Evolutionary conservation across 2,113 vertebrate species (phyloP), one percentile per base, ranked within the genome.

Genomic region (Sclerurus mexicanus): DNA sequence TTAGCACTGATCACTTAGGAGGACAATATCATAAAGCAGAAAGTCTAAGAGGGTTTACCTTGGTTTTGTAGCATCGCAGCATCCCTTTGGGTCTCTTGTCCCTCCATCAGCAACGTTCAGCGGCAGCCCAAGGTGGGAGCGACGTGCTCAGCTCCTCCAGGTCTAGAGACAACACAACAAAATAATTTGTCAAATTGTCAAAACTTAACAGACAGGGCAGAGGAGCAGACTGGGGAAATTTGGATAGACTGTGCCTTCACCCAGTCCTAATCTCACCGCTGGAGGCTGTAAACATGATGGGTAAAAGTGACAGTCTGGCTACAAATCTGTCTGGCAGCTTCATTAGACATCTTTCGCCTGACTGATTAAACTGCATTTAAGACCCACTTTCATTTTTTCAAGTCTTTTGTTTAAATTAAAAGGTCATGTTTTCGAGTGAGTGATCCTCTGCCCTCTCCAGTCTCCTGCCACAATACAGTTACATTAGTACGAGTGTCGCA

Each of bases 391-490:
- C 95, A 97, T 97, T 97, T 96, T 97, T 95, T 91, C 93, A 75
- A 95, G 90, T 12, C 97, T 98, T 98, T 97, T 97, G 97, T 97
- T 97, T 97, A 97, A 97, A 98, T 97, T 97, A 97, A 97, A 98
- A 98, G 95, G 96, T 97, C 94, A 80, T 96, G 94, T 97, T 98
- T 97, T 91, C 87, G 73, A 97, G 93, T 42, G 95, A 97, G 89
- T 83, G 83, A 97, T 96, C 94, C n/a, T 8, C 75, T 87, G 87
- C 87, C 96, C 91, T 96, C 89, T 87, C 91, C 91, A 87, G 64
- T 71, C 91, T 74, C 72, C 87, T 63, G 75, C 90, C 87, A 64
- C 86, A 95, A 95, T 81, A 89, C 96, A 94, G 96, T 97, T 96
- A 95, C 96, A 95, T 92, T 96, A 55, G 92, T 85, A 90, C 96